Conservation (phyloP, 2,113 vertebrate species). For the Barnardius zonarius region DNA sequence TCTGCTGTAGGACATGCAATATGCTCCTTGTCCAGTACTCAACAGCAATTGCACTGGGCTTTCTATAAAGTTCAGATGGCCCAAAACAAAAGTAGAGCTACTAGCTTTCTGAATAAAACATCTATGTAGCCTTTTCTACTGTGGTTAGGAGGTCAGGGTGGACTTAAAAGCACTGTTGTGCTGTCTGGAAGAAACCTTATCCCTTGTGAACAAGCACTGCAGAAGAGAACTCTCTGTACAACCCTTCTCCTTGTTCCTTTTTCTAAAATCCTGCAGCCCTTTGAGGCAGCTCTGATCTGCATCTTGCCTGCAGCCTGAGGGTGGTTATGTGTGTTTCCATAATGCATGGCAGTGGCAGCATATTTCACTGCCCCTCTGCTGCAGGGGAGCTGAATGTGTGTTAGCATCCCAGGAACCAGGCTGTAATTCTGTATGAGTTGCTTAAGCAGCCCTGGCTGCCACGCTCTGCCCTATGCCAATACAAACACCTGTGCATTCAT, state of each 20-base stretch:
- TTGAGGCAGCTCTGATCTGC: neutral
- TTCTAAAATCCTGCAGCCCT: neutral
- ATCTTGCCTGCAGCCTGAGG: neutral
- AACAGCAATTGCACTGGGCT: neutral
- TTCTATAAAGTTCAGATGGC: neutral
- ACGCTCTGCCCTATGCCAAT: neutral
- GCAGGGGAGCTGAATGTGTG: neutral
- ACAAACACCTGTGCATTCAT: slow-evolving; percentile 49
- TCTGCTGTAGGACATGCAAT: neutral
- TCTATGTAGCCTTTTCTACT: neutral
- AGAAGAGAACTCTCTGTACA: neutral
- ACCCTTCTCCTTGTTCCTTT: neutral
- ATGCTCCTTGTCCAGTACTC: neutral
- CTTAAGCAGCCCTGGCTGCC: slow-evolving; percentile 7
- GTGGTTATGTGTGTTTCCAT: neutral
- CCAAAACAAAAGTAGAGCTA: neutral
- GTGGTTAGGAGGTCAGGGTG: neutral
- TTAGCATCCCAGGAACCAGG: neutral
- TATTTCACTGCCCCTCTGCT: neutral
- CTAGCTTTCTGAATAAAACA: neutral
- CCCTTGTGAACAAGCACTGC: neutral
- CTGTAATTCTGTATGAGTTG: neutral
- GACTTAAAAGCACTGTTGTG: neutral
- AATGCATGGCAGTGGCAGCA: neutral
- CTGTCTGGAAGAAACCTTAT: neutral